These are phyloP conservation scores for Tupaia chinensis DNA, from an alignment of 2,113 vertebrate species.

Conservation along the genomic window DNA sequence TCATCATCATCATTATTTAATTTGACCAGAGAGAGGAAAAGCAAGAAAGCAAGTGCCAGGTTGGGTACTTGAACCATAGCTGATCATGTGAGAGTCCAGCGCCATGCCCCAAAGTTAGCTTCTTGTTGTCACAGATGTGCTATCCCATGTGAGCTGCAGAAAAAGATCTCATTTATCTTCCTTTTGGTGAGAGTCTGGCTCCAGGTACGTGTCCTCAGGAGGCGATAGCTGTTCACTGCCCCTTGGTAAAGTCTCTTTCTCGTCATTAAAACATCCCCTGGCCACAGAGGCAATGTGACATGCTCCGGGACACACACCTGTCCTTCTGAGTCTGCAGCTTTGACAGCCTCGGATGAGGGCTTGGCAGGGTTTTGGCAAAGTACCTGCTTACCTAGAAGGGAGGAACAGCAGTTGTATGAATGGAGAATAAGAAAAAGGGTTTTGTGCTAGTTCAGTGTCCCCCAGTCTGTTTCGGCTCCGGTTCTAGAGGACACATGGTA, in stretches of 20 bases:
- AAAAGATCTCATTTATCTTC: background rate
- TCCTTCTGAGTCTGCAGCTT: background rate
- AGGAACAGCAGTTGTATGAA: background rate
- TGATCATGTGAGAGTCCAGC: no score
- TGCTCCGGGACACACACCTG: accelerated
- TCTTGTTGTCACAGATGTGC: background rate
- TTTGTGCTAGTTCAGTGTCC: background rate
- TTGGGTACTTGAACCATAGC: no score
- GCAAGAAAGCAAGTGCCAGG: no score
- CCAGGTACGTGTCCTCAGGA: accelerated
- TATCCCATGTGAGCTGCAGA: background rate
- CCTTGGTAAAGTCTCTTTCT: background rate
- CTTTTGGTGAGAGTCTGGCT: background rate
- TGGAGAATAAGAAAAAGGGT: background rate
- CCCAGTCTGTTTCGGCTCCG: background rate
- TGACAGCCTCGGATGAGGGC: background rate
- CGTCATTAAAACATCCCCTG: accelerated
- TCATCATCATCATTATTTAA: no score
- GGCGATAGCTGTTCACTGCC: background rate
- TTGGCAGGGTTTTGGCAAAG: background rate
- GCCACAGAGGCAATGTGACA: background rate
- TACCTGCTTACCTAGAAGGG: background rate
- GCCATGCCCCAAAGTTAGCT: background rate
- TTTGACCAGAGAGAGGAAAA: no score
- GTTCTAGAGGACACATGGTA: background rate